Percentiles rank a stretch among this genome's conserved stretches.
These are phyloP conservation scores for Thomomys bottae DNA, from an alignment of 2,113 vertebrate species.

Conservation along the genomic window DNA sequence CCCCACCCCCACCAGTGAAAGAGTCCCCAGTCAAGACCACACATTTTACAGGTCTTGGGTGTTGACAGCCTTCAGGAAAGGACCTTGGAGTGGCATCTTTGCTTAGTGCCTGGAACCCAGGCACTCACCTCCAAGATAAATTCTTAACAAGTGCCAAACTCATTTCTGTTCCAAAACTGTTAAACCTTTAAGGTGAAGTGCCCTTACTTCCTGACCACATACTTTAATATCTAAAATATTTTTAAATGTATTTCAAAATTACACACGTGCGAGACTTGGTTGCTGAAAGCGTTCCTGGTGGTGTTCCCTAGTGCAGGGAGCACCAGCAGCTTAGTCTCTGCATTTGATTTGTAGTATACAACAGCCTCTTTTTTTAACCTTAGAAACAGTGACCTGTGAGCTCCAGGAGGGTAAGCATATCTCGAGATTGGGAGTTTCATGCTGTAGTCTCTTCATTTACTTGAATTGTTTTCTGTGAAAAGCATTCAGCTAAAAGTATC, in stretches of 20 bases:
- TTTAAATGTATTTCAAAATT: too few relatives aligned
- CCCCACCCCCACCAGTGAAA: not conserved
- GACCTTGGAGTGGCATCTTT: too few relatives aligned
- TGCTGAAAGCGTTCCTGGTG: not conserved
- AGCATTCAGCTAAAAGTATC: not conserved
- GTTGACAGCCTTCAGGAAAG: not conserved
- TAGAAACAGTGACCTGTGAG: not conserved
- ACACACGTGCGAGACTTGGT: not conserved
- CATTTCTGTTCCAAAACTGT: not conserved
- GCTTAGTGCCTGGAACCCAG: not conserved
- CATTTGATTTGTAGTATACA: too few relatives aligned
- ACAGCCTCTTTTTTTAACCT: not conserved
- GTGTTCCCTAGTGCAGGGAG: too few relatives aligned
- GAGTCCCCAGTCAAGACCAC: not conserved
- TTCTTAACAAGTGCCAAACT: not conserved
- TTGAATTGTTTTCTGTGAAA: not conserved
- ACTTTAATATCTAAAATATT: too few relatives aligned
- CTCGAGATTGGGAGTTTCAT: not conserved
- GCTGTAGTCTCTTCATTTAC: not conserved
- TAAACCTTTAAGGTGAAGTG: not conserved
- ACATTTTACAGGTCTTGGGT: not conserved
- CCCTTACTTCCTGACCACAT: not conserved
- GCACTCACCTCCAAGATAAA: not conserved
- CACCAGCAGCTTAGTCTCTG: too few relatives aligned
- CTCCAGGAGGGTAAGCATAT: not conserved